Percentiles rank a stretch among this genome's conserved stretches.
Evolutionary conservation across 2,113 vertebrate species (phyloP).

Genomic region (Toxotes chatareus): DNA sequence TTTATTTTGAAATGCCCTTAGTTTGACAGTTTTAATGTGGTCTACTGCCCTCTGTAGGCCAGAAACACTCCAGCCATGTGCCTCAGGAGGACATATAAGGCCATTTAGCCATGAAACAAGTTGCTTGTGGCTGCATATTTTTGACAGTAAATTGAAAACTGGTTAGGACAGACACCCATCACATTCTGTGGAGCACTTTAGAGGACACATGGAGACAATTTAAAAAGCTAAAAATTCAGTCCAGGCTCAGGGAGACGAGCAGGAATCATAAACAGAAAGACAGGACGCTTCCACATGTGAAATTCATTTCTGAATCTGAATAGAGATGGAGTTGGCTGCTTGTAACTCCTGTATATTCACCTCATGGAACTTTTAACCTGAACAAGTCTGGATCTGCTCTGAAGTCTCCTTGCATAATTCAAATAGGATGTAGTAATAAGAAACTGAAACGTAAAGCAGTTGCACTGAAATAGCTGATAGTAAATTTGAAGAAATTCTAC

Average conservation of each 20-base stretch:
- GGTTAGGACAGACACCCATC: not conserved
- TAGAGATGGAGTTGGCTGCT: not conserved
- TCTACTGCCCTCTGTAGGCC: conserved; percentile 63
- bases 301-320: not conserved
- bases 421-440: not conserved
- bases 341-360: not conserved
- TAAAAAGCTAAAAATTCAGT: conserved; percentile 13
- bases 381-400: not conserved
- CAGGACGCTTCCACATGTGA: not conserved
- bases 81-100: conserved; percentile 22
- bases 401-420: conserved; percentile 24
- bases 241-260: not conserved
- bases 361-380: not conserved
- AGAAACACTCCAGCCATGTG: not conserved
- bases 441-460: not conserved
- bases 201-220: conserved; percentile 55
- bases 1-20: conserved; percentile 38
- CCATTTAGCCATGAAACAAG: conserved; percentile 25
- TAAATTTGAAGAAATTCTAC: not conserved
- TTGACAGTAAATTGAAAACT: conserved; percentile 28
- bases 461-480: not conserved
- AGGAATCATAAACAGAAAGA: conserved; percentile 32
- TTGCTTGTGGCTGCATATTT: conserved; percentile 19
- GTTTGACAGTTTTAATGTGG: not conserved
- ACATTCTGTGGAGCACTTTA: conserved; percentile 1